Conservation (phyloP, 2,797 vertebrate species). For the Chiloscyllium punctatum region DNA sequence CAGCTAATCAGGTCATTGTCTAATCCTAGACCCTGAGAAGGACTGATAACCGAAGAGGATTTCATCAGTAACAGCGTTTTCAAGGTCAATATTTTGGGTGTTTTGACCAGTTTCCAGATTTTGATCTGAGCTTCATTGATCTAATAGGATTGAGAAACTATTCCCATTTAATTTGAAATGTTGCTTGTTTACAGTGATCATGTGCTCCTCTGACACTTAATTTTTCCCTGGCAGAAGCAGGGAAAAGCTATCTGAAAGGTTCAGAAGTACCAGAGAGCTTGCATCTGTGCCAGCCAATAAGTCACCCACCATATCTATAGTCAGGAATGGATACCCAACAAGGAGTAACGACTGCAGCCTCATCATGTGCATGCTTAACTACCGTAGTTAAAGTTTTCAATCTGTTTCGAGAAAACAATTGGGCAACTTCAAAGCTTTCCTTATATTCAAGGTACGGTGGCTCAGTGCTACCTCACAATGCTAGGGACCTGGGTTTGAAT, state of each 20-base stretch:
- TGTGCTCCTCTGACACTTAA: neutral
- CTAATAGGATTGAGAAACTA: neutral
- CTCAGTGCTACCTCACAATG: neutral
- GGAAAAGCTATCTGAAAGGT: neutral
- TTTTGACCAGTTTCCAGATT: neutral
- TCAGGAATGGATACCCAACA: neutral
- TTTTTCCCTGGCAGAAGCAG: neutral
- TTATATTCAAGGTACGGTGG: neutral
- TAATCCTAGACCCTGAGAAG: neutral
- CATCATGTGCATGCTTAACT: neutral
- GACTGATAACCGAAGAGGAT: neutral
- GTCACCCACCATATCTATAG: neutral
- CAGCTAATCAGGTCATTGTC: neutral
- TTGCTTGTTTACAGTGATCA: neutral
- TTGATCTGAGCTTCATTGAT: neutral
- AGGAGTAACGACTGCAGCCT: neutral
- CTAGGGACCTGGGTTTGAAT: too few relatives aligned
- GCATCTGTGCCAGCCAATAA: neutral
- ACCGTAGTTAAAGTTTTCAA: neutral
- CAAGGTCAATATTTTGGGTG: neutral
- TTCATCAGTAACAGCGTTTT: neutral
- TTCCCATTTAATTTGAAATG: neutral
- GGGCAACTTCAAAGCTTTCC: neutral
- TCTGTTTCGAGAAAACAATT: neutral
- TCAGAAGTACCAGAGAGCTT: neutral